Base-by-base conservation (phyloP, 2,888 invertebrate species). In the Eulithis prunata region DNA sequence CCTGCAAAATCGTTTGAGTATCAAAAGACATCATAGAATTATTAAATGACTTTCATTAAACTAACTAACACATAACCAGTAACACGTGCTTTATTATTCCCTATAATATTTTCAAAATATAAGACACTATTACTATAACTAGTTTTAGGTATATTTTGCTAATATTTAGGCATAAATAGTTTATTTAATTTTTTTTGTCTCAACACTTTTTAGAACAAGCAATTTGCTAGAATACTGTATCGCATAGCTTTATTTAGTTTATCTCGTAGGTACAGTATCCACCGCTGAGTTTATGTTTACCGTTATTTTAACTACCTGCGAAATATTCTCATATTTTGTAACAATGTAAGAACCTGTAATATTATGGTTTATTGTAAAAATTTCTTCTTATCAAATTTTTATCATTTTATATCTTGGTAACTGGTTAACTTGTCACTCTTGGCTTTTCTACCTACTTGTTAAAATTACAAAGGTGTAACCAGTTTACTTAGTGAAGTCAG, bases 231-330 rank as follows among this genome's bases (percentile, higher is more conserved):
- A 38, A 41, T 76, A 76, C 72, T 80, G 79, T 78, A 79, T 74
- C 77, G 74, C 74, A 77, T 79, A 57, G 75, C 81, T 76, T 80
- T 82, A 86, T 88, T 89, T 82, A 8, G 82, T 85, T 81, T 82
- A 78, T 81, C 79, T 76, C 83, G n/a, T n/a, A n/a, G n/a, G 81
- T 87, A 90, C 90, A 90, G 91, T 90, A 90, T 88, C 83, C 76
- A 85, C 88, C 89, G 87, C 90, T 88, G 90, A 87, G 82, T 82
- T 49, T 53, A n/a, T 21, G 78, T 70, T 63, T 77, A 84, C 91
- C 87, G 91, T 90, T 90, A 90, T 81, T 80, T 83, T 88, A 85
- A 87, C 86, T 86, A 85, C 81, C 71, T 65, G 71, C 73, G 70
- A 75, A 76, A 58, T 59, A 61, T 62, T 62, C 54, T 57, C 28